A percentile compares a stretch with the other conserved stretches of the same genome.
Evolutionary conservation across 2,113 vertebrate species (phyloP).

Genomic region (Microtus richardsoni): DNA sequence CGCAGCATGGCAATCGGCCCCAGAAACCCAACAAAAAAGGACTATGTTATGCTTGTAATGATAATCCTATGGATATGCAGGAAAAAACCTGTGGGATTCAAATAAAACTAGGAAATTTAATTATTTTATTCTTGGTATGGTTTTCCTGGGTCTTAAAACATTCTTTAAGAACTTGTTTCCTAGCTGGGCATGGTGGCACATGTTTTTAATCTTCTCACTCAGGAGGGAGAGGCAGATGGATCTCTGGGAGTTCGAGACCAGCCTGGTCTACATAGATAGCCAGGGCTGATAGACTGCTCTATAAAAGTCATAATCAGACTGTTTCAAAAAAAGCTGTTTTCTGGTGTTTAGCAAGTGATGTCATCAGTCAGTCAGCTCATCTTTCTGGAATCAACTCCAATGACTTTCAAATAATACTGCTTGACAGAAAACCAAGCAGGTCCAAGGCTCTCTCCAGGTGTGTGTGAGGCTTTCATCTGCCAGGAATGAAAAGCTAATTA

Average conservation of each 20-base stretch:
- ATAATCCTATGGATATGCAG: not conserved
- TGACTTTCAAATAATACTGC: not conserved
- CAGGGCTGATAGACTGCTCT: not conserved
- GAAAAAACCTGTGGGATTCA: not conserved
- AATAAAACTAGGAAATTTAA: not conserved
- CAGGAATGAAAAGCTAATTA: not conserved
- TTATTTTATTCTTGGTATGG: not conserved
- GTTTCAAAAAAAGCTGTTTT: not conserved
- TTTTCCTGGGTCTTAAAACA: constrained; percentile 39
- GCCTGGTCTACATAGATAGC: not conserved
- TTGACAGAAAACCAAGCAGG: not conserved
- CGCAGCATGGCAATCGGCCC: not conserved
- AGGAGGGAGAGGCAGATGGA: not conserved
- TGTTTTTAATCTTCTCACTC: not conserved
- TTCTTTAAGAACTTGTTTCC: constrained; percentile 8
- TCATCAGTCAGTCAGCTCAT: not conserved
- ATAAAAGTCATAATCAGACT: not conserved
- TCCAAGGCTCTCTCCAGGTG: not conserved
- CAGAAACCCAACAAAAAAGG: not conserved
- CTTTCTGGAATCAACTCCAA: not conserved
- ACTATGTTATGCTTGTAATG: not conserved
- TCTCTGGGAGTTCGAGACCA: not conserved
- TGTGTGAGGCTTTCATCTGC: not conserved
- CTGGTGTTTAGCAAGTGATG: constrained; percentile 3
- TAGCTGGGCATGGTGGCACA: not conserved